These are phyloP conservation scores for Asobara japonica DNA, from an alignment of 1,140 invertebrate genomes.

Conservation along the genomic window DNA sequence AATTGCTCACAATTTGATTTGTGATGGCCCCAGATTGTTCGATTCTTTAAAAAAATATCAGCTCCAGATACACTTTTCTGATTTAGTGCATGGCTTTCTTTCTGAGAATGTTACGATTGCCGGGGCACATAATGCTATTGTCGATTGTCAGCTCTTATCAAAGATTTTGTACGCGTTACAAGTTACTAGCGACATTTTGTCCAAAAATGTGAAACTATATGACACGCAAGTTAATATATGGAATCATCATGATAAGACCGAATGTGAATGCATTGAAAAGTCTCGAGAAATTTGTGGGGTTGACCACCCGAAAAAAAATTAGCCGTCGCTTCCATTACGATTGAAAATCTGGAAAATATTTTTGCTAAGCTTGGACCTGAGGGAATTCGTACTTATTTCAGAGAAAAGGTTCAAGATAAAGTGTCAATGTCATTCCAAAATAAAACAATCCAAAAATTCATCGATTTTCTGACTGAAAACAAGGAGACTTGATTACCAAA, in stretches of 20 bases:
- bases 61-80: background rate
- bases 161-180: too few species aligned
- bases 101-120: too few species aligned
- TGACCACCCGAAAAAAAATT: too few species aligned
- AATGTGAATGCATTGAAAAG: too few species aligned
- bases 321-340: background rate
- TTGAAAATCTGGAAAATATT: background rate
- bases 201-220: too few species aligned
- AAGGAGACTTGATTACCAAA: too few species aligned
- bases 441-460: background rate
- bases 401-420: background rate
- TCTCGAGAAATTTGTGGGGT: too few species aligned
- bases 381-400: background rate
- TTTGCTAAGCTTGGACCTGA: background rate
- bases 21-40: constrained; percentile 23
- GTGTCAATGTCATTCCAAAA: background rate
- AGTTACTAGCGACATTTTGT: too few species aligned
- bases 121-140: too few species aligned
- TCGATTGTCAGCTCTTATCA: too few species aligned
- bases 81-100: constrained; percentile 18
- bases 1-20: constrained; percentile 20
- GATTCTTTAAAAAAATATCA: constrained; percentile 5
- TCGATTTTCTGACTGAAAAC: background rate
- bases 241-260: too few species aligned
- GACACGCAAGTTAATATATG: too few species aligned